Evolutionary conservation across 2,888 invertebrate genomes (phyloP).

Genomic region (Drosophila formosana): DNA sequence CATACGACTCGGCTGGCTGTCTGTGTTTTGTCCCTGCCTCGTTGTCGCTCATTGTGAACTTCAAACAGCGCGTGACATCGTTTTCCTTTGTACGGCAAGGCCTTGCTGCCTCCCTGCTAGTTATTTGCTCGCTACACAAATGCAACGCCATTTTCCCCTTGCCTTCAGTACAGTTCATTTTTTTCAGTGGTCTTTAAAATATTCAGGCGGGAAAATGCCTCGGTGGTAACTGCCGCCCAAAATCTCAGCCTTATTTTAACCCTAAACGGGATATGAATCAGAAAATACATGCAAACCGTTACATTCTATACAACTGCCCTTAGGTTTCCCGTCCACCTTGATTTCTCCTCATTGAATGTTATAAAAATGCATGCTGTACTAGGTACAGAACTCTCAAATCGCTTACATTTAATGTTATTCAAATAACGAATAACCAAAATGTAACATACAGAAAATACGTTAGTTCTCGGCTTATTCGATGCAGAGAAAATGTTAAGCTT

Average conservation of each 20-base stretch:
- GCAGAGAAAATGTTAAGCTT: too few relatives aligned
- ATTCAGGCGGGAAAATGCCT: conserved; percentile 68
- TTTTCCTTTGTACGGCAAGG: conserved; percentile 65
- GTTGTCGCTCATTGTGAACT: conserved; percentile 43
- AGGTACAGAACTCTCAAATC: not conserved
- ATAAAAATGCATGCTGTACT: not conserved
- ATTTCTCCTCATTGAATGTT: not conserved
- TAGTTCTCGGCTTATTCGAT: too few relatives aligned
- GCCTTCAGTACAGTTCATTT: conserved; percentile 26
- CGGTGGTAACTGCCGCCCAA: conserved; percentile 30
- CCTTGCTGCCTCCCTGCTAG: conserved; percentile 23
- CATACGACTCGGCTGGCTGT: conserved; percentile 10
- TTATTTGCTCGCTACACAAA: conserved; percentile 21
- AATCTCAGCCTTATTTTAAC: conserved; percentile 43
- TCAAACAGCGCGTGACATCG: conserved; percentile 78
- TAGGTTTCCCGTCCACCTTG: not conserved
- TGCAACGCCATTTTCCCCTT: conserved; percentile 57
- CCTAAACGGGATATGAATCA: conserved; percentile 36
- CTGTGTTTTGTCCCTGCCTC: conserved; percentile 8
- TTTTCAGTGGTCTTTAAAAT: conserved; percentile 30
- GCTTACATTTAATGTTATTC: not conserved
- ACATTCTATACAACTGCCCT: conserved; percentile 17
- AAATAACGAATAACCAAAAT: too few relatives aligned
- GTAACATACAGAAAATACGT: too few relatives aligned
- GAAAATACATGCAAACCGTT: conserved; percentile 23